A percentile compares a stretch with the other conserved stretches of the same genome.
phyloP scores from a whole-genome alignment of 2,888 invertebrate species.

The Syritta pipiens region DNA sequence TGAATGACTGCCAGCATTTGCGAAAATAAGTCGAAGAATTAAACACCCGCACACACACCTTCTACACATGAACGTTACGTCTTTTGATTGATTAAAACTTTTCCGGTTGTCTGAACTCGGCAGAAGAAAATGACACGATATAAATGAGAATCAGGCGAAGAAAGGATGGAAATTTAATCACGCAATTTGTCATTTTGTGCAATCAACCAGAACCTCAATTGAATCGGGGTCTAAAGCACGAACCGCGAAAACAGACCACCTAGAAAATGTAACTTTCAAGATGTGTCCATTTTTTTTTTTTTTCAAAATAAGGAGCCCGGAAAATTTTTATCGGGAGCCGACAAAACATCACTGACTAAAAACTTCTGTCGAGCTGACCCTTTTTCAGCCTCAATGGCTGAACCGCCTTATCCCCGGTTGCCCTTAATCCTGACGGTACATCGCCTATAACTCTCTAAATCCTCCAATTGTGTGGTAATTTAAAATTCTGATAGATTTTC shows the following conservation, averaged over 20 bases:
- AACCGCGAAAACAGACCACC: too few relatives aligned
- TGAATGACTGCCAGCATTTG: too few relatives aligned
- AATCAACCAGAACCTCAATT: slow-evolving; percentile 56
- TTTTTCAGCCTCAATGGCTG: slow-evolving; percentile 26
- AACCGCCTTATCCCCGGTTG: slow-evolving; percentile 44
- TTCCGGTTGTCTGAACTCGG: slow-evolving; percentile 53
- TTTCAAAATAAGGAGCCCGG: too few relatives aligned
- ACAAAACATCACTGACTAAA: slow-evolving; percentile 20
- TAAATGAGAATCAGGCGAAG: neutral
- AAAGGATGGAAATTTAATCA: slow-evolving; percentile 50
- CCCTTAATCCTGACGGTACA: slow-evolving; percentile 28
- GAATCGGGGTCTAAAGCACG: slow-evolving; percentile 49
- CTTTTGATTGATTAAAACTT: slow-evolving; percentile 62
- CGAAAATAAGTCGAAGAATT: slow-evolving; percentile 15
- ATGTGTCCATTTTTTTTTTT: too few relatives aligned
- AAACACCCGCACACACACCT: slow-evolving; percentile 3
- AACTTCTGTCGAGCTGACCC: slow-evolving; percentile 31
- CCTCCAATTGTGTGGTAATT: slow-evolving; percentile 62
- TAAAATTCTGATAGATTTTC: slow-evolving; percentile 47
- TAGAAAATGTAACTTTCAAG: too few relatives aligned
- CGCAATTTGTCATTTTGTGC: slow-evolving; percentile 57
- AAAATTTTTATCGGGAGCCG: slow-evolving; percentile 30
- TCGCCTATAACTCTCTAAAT: slow-evolving; percentile 9
- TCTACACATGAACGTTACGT: slow-evolving; percentile 32
- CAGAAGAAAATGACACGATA: slow-evolving; percentile 28